Evolutionary conservation across 2,797 vertebrate species (phyloP).

Genomic region (Holocentrus rufus): DNA sequence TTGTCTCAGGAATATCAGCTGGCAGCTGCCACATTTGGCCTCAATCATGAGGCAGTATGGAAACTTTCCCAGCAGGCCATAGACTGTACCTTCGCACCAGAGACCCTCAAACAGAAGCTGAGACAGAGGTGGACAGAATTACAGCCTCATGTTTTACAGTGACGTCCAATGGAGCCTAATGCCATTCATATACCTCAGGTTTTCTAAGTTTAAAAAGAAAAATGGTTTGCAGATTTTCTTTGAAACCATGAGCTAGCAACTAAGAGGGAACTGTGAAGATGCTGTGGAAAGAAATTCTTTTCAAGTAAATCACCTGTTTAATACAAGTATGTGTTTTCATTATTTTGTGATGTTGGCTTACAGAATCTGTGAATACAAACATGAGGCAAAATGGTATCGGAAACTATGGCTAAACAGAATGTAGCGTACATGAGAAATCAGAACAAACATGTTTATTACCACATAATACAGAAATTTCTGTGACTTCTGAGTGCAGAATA

Average conservation of each 20-base stretch:
- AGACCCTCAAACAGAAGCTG: conserved; percentile 83
- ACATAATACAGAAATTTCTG: neutral
- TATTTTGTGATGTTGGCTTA: conserved; percentile 15
- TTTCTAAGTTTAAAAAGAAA: conserved; percentile 18
- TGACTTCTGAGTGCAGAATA: too few species aligned
- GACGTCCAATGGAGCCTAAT: conserved; percentile 20
- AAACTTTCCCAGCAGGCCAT: conserved; percentile 90
- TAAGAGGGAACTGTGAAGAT: conserved; percentile 13
- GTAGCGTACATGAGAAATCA: neutral
- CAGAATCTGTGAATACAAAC: neutral
- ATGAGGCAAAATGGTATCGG: neutral
- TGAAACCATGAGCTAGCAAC: conserved; percentile 16
- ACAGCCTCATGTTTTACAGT: conserved; percentile 75
- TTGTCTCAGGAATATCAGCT: conserved; percentile 94
- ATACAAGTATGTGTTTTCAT: conserved; percentile 23
- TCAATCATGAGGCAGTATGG: conserved; percentile 88
- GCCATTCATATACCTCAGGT: conserved; percentile 55
- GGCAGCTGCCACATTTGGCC: conserved; percentile 88
- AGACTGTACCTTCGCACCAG: conserved; percentile 87
- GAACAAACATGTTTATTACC: conserved; percentile 2
- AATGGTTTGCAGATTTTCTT: conserved; percentile 4
- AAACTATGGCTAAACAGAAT: too few species aligned
- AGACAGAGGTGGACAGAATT: conserved; percentile 86
- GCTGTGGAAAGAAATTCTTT: neutral
- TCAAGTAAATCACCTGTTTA: conserved; percentile 43